A percentile compares a stretch with the other conserved stretches of the same genome.
Conservation (phyloP, 2,888 invertebrate species). For the Phengaris arion region DNA sequence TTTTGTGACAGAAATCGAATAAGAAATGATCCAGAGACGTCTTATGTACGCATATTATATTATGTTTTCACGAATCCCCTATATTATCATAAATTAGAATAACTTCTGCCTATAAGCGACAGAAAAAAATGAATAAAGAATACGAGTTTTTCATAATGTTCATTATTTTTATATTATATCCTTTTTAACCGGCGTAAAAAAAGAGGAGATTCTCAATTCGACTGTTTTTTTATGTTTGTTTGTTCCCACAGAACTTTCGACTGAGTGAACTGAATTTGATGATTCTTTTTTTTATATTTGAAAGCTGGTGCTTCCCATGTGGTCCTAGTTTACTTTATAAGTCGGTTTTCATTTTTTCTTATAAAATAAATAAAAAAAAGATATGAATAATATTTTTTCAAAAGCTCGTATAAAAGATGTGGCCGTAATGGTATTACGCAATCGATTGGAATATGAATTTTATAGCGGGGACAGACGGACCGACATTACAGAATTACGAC, state of each 20-base stretch:
- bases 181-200: too few species aligned
- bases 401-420: not conserved
- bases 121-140: not conserved
- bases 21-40: not conserved
- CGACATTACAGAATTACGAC: constrained; percentile 29
- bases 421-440: not conserved
- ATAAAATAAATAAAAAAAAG: not conserved
- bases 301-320: too few species aligned
- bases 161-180: not conserved
- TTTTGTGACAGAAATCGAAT: constrained; percentile 14
- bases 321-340: too few species aligned
- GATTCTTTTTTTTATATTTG: too few species aligned
- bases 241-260: too few species aligned
- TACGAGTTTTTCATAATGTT: not conserved
- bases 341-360: not conserved
- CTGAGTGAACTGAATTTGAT: too few species aligned
- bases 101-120: not conserved
- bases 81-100: constrained; percentile 6
- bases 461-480: constrained; percentile 28
- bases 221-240: too few species aligned
- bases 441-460: constrained; percentile 22
- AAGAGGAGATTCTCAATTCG: too few species aligned
- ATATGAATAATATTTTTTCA: not conserved
- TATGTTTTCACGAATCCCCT: not conserved
- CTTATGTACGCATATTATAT: not conserved